phyloP scores from a whole-genome alignment of 2,113 vertebrate genomes.

The Laticauda laticaudata region DNA sequence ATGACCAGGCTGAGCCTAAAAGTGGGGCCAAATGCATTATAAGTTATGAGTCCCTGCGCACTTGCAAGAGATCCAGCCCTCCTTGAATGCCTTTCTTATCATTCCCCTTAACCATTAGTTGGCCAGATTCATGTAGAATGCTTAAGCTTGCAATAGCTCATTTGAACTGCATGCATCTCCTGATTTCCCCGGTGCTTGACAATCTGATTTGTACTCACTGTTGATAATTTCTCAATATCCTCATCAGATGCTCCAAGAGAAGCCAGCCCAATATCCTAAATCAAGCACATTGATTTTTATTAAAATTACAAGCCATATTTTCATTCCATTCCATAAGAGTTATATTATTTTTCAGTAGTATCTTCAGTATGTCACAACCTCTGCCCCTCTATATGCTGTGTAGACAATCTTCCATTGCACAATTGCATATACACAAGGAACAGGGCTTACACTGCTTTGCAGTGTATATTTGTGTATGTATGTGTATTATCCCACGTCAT shows the following conservation, averaged over 20 bases:
- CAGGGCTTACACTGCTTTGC: neutral
- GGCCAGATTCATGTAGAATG: neutral
- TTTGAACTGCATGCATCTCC: neutral
- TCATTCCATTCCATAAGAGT: neutral
- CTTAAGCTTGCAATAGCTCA: neutral
- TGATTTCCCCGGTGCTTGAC: neutral
- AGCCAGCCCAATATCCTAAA: constrained; percentile 81
- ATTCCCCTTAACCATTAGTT: neutral
- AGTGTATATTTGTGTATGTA: no score
- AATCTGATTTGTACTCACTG: constrained; percentile 64
- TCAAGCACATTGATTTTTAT: constrained; percentile 30
- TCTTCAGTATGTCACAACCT: neutral
- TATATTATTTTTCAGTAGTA: neutral
- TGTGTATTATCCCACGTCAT: no score
- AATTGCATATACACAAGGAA: neutral
- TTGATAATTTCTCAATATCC: constrained; percentile 86
- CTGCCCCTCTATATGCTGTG: neutral
- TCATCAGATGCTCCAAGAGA: constrained; percentile 82
- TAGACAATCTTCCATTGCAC: neutral
- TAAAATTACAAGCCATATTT: neutral
- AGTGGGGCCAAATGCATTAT: neutral
- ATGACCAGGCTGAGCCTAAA: neutral
- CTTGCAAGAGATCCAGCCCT: neutral
- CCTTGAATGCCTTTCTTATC: neutral
- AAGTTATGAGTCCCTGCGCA: neutral